Evolutionary conservation across 2,888 invertebrate genomes (phyloP).

Genomic region (Liodrosophila aerea): DNA sequence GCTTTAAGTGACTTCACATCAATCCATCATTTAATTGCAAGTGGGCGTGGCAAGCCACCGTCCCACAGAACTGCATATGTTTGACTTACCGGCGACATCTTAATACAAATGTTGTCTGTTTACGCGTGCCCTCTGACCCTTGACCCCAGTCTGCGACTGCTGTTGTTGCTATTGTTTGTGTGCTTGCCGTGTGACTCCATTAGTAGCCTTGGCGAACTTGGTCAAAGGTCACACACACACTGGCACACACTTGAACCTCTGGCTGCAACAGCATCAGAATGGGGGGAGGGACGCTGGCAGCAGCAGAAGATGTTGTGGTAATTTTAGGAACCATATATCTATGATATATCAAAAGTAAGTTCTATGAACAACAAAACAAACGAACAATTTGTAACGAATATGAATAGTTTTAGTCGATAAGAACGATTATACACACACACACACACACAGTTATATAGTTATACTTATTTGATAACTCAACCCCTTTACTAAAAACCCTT

Average conservation of each 20-base stretch:
- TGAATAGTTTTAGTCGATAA: constrained; percentile 18
- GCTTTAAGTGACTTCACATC: constrained; percentile 66
- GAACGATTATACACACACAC: too few relatives aligned
- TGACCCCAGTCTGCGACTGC: constrained; percentile 1
- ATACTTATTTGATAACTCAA: too few relatives aligned
- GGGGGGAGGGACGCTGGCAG: constrained; percentile 13
- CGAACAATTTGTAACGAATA: constrained; percentile 61
- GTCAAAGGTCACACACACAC: constrained; percentile 13
- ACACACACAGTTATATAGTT: constrained; percentile 13
- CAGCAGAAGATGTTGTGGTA: constrained; percentile 85
- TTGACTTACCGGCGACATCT: constrained; percentile 74
- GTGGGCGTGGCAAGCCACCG: constrained; percentile 47
- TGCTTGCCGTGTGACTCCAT: constrained; percentile 19
- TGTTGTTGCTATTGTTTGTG: constrained; percentile 18
- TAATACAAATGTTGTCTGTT: constrained; percentile 70
- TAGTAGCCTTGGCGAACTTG: constrained; percentile 60
- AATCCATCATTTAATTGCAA: constrained; percentile 53
- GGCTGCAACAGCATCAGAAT: constrained; percentile 1
- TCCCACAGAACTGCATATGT: constrained; percentile 64
- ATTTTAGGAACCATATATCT: constrained; percentile 97
- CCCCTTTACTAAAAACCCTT: constrained; percentile 47
- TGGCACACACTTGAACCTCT: background rate
- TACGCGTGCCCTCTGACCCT: constrained; percentile 11
- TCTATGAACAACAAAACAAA: constrained; percentile 90
- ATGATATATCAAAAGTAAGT: constrained; percentile 98